Evolutionary conservation across 2,888 invertebrate genomes (phyloP), one percentile per base, ranked within the genome.

Genomic region (Rhamphomyia laevipes): DNA sequence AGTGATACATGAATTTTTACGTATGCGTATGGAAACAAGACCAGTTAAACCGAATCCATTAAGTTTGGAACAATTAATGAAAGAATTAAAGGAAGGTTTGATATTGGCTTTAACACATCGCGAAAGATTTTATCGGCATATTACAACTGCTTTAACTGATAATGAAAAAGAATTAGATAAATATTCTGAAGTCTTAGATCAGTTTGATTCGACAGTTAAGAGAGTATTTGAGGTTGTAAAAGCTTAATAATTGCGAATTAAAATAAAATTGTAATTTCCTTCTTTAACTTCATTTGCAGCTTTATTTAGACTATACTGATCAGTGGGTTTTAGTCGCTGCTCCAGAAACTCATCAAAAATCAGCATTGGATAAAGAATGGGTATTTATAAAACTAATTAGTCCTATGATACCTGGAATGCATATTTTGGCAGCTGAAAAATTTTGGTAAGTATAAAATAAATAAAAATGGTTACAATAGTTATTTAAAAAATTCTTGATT

Each of bases 1-100:
- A 68, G 82, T 93, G n/a, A 84, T 92, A 53, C 88, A 93, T 63
- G 93, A 95, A 70, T 94, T 92, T 72, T 73, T 95, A 41, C 73
- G 82, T 52, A 82, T 94, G 75, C 73, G 93, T 41, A 73, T 93
- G 37, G 91, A 93, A 63, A 83, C 86, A 52, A 81, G 84, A 50
- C 88, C 89, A 0, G 78, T 79, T 18, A 82, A 86, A 45, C 93
- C 93, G 0, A 91, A 90, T 45, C 82, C 86, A 9, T 77, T 93
- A 43, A 91, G 91, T 57, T 80, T 93, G 43, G 79, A 87, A 60
- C 92, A 93, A 75, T 67, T 92, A 45, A 88, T 91, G 73, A 82
- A 86, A 62, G 95, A 96, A 70, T 77, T 93, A 55, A 86, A 91
- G 53, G 94, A 95, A 61, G 91, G 91, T 1, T 71, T 96, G 47